Evolutionary conservation across 92 coral and sea anemone species (phyloP).

Genomic region (Diadumene lineata): DNA sequence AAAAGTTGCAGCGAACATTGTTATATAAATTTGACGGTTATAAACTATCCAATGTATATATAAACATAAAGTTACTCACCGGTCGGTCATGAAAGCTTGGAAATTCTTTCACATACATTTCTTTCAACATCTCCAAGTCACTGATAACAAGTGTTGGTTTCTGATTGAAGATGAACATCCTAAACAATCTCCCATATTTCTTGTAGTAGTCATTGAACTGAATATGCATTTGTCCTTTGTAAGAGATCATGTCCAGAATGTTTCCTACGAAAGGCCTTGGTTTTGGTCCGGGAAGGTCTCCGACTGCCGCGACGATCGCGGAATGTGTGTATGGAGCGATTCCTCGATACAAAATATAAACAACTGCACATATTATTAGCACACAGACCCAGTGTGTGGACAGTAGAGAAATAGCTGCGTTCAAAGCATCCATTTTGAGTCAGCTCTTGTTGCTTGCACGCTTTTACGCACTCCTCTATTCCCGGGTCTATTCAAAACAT

Average conservation of each 20-base stretch:
- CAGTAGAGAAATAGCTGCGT: neutral
- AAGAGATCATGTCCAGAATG: neutral
- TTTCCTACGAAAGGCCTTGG: neutral
- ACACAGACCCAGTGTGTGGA: neutral
- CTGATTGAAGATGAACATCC: neutral
- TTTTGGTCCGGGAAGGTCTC: neutral
- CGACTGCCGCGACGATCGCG: neutral
- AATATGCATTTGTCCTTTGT: neutral
- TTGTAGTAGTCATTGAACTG: constrained; percentile 2
- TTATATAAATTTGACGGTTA: too few species aligned
- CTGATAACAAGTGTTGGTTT: neutral
- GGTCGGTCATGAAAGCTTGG: constrained; percentile 3
- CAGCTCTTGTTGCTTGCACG: neutral
- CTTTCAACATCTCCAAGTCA: constrained; percentile 1
- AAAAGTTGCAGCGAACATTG: too few species aligned
- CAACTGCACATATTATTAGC: neutral
- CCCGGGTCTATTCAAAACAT: too few species aligned
- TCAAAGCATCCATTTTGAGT: neutral
- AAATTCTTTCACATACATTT: neutral
- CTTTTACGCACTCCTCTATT: neutral
- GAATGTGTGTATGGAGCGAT: constrained; percentile 1
- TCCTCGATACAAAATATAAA: neutral
- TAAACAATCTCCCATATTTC: neutral
- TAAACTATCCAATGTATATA: too few species aligned
- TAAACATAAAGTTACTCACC: neutral